Evolutionary conservation across 2,888 invertebrate species (phyloP).

Genomic region (Amorpha juglandis): DNA sequence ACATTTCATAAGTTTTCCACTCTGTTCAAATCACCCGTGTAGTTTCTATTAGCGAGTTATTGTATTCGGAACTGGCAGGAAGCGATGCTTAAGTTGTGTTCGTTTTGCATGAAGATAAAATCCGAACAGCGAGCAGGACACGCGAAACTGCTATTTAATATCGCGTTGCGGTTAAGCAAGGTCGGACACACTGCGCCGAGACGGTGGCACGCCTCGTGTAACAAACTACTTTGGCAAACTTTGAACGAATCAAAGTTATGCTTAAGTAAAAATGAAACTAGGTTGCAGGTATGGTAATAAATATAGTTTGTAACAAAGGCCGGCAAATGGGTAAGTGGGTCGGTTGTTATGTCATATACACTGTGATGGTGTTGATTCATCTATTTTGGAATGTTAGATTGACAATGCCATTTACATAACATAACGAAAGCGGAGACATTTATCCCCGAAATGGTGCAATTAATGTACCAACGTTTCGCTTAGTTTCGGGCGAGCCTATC

Average conservation of each 20-base stretch:
- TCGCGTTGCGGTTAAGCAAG: conserved; percentile 14
- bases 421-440: no score
- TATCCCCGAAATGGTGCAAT: no score
- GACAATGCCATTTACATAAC: no score
- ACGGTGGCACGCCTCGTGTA: not conserved
- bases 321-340: no score
- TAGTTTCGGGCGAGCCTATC: no score
- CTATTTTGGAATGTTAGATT: no score
- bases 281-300: not conserved
- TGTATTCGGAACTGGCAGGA: conserved; percentile 9
- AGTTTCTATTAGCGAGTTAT: not conserved
- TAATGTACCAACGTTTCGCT: no score
- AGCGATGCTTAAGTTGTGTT: conserved; percentile 17
- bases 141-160: conserved; percentile 12
- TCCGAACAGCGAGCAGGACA: conserved; percentile 9
- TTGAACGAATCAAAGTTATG: not conserved
- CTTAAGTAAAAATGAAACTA: not conserved
- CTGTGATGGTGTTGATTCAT: no score
- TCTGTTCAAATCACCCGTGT: conserved; percentile 1
- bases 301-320: no score
- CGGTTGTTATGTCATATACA: no score
- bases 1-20: not conserved
- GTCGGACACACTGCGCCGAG: conserved; percentile 1
- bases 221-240: not conserved
- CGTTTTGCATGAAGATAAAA: conserved; percentile 22